Evolutionary conservation across 2,797 vertebrate genomes (phyloP).

Genomic region (Lepidocolaptes lacrymiger): DNA sequence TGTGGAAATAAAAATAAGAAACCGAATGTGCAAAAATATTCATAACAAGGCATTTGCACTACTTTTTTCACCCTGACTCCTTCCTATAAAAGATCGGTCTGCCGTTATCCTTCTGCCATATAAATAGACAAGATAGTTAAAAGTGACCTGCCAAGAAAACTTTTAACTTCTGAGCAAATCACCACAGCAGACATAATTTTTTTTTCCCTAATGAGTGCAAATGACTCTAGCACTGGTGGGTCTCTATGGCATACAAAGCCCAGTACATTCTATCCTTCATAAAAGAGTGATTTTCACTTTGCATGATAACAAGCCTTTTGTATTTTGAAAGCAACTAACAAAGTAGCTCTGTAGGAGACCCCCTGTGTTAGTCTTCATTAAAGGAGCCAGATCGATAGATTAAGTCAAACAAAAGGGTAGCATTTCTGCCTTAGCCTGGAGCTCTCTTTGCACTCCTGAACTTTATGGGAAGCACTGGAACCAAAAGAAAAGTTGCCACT

Average conservation of each 20-base stretch:
- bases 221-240: not conserved
- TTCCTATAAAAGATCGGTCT: not conserved
- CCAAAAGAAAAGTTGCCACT: not conserved
- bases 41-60: not conserved
- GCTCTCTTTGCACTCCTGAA: not conserved
- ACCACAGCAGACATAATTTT: not conserved
- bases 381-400: not conserved
- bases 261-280: not conserved
- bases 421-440: not conserved
- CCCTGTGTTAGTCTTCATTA: not conserved
- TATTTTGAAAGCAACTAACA: not conserved
- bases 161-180: not conserved
- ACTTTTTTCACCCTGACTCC: not conserved
- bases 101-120: not conserved
- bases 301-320: not conserved
- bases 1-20: constrained; percentile 1
- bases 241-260: not conserved
- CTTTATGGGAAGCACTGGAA: not conserved
- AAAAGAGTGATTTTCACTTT: not conserved
- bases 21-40: not conserved
- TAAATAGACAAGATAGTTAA: not conserved
- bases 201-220: not conserved
- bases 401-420: constrained; percentile 8
- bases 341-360: not conserved
- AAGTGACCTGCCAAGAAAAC: constrained; percentile 9